phyloP scores from a whole-genome alignment of 2,888 invertebrate genomes.

The Catocala sponsa region DNA sequence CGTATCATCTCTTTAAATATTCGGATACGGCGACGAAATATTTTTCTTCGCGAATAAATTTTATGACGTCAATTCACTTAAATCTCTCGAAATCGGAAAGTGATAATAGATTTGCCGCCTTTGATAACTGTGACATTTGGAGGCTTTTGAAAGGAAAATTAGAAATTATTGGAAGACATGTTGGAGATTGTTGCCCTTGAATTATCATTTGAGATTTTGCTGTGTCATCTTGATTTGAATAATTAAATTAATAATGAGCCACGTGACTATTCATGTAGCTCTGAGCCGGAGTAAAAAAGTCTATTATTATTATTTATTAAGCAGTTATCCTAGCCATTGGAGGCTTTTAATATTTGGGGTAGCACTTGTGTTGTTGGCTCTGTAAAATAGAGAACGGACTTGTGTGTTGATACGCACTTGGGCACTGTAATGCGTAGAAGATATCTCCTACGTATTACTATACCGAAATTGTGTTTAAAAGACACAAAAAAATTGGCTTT shows the following conservation, averaged over 20 bases:
- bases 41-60: conserved; percentile 40
- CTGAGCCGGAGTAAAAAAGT: too few relatives aligned
- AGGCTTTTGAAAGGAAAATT: conserved; percentile 5
- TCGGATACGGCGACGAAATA: conserved; percentile 26
- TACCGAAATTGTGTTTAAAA: too few relatives aligned
- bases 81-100: conserved; percentile 5
- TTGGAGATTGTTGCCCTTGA: neutral
- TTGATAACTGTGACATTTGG: conserved; percentile 9
- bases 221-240: neutral
- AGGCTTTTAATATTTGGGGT: neutral
- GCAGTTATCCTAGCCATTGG: neutral
- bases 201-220: neutral
- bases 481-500: too few relatives aligned
- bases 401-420: too few relatives aligned
- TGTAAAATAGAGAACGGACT: too few relatives aligned
- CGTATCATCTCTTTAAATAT: conserved; percentile 30
- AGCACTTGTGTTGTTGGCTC: too few relatives aligned
- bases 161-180: neutral
- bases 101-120: conserved; percentile 11
- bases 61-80: conserved; percentile 39
- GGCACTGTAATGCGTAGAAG: too few relatives aligned
- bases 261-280: too few relatives aligned
- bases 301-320: neutral
- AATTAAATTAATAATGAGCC: too few relatives aligned
- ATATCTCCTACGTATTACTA: too few relatives aligned